Conservation (phyloP, 2,888 invertebrate species). For the Rhagonycha lutea region DNA sequence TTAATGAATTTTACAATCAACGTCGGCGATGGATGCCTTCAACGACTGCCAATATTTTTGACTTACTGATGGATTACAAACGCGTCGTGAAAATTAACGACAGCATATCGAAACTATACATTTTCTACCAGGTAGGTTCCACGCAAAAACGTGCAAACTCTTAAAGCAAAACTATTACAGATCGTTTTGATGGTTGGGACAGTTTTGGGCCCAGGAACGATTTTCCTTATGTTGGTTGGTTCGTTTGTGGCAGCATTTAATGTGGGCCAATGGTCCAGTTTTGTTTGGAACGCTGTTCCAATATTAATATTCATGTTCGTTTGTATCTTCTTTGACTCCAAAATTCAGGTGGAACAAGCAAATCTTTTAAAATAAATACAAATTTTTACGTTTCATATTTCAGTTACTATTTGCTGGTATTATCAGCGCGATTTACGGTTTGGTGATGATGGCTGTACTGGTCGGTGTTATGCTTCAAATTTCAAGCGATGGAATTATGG, state of each 20-base stretch:
- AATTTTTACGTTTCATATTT: constrained; percentile 27
- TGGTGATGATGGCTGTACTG: constrained; percentile 87
- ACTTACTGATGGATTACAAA: constrained; percentile 78
- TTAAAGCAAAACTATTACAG: constrained; percentile 3
- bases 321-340: constrained; percentile 70
- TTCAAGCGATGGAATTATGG: constrained; percentile 75
- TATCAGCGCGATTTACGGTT: constrained; percentile 77
- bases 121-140: constrained; percentile 66
- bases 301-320: constrained; percentile 67
- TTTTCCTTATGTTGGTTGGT: constrained; percentile 82
- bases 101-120: constrained; percentile 83
- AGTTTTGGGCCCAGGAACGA: constrained; percentile 80
- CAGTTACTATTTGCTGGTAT: constrained; percentile 74
- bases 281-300: constrained; percentile 70
- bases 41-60: constrained; percentile 93
- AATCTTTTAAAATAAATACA: not conserved
- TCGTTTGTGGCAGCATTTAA: constrained; percentile 80
- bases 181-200: constrained; percentile 71
- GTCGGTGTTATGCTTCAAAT: constrained; percentile 81
- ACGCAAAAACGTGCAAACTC: constrained; percentile 6
- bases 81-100: constrained; percentile 83
- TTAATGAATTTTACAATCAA: constrained; percentile 93
- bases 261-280: constrained; percentile 69
- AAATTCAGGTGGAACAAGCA: constrained; percentile 63
- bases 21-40: constrained; percentile 95